Percentiles rank a stretch among this genome's conserved stretches.
Evolutionary conservation across 2,888 invertebrate species (phyloP).

Genomic region (Malthinus seriepunctatus): DNA sequence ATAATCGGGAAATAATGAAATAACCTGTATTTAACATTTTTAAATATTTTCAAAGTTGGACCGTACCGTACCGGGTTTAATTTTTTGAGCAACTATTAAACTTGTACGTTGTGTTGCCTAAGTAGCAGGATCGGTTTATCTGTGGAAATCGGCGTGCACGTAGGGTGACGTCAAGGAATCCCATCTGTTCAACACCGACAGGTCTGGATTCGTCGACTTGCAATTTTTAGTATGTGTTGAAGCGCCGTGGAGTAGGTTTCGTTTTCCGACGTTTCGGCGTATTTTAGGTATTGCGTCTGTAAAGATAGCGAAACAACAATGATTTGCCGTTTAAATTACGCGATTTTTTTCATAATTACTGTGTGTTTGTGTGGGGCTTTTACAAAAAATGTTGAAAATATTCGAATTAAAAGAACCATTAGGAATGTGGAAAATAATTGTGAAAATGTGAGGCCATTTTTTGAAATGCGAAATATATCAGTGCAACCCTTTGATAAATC

Average conservation of each 20-base stretch:
- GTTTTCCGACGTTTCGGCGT: conserved; percentile 2
- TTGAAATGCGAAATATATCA: conserved; percentile 30
- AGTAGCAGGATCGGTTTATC: neutral
- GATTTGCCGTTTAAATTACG: conserved; percentile 13
- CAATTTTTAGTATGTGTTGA: conserved; percentile 27
- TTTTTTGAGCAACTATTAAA: neutral
- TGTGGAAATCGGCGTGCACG: neutral
- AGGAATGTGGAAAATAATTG: conserved; percentile 24
- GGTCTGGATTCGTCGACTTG: conserved; percentile 23
- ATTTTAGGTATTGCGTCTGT: conserved; percentile 13
- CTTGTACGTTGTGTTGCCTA: neutral
- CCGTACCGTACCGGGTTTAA: neutral
- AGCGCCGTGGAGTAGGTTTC: conserved; percentile 4
- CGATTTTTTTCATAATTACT: conserved; percentile 15
- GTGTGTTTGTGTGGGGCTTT: conserved; percentile 22
- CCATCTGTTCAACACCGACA: conserved; percentile 28
- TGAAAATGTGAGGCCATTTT: conserved; percentile 31
- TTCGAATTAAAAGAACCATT: conserved; percentile 22
- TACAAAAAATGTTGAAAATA: conserved; percentile 22
- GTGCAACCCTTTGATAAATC: conserved; percentile 26
- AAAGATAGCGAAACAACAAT: conserved; percentile 10
- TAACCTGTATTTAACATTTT: too few species aligned
- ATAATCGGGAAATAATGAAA: too few species aligned
- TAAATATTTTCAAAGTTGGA: neutral
- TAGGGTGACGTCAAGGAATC: conserved; percentile 3